Evolutionary conservation across 2,888 invertebrate genomes (phyloP).

Genomic region (Eristalis tenax): DNA sequence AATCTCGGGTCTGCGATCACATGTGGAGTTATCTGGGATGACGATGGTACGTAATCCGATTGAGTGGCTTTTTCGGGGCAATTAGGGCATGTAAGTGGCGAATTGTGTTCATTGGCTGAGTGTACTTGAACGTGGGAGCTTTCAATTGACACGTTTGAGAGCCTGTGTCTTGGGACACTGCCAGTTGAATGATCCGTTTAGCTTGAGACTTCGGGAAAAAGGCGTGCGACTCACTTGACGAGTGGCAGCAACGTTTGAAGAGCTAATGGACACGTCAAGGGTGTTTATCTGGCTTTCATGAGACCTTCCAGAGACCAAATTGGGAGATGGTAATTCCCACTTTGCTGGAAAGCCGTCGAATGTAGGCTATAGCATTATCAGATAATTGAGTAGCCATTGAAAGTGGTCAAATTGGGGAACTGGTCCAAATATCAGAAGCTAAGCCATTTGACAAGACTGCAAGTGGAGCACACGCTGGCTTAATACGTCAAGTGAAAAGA

Average conservation of each 20-base stretch:
- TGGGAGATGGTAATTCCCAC: no score
- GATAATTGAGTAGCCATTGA: no score
- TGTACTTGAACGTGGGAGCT: neutral
- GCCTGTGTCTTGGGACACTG: neutral
- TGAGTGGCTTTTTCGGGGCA: neutral
- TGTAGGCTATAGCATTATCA: no score
- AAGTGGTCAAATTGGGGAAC: no score
- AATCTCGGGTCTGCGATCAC: neutral
- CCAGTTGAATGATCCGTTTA: neutral
- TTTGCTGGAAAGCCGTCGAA: no score
- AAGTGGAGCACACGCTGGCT: no score
- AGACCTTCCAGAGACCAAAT: no score
- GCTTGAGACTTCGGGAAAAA: neutral
- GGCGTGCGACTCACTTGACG: neutral
- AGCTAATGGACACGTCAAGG: no score
- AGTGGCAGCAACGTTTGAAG: neutral
- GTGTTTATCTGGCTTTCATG: no score
- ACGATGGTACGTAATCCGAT: slow-evolving; percentile 13
- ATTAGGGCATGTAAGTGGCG: slow-evolving; percentile 15
- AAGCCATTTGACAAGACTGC: no score
- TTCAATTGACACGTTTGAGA: neutral
- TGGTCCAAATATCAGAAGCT: no score
- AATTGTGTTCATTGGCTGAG: neutral
- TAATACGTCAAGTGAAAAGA: no score
- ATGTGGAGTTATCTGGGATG: slow-evolving; percentile 7